Conservation (phyloP, 2,888 invertebrate genomes). For the Tipula unca region DNA sequence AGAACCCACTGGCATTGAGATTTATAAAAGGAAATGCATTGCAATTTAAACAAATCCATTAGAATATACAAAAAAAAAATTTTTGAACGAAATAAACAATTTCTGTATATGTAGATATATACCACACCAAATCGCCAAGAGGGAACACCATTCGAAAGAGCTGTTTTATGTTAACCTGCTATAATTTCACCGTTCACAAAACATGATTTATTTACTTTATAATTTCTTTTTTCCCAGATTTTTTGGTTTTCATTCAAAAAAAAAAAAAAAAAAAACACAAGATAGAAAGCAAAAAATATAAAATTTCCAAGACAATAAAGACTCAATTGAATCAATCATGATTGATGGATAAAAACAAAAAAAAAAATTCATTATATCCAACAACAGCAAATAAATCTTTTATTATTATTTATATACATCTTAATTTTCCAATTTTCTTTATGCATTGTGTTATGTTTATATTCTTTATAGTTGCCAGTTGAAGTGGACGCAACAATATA, state of each 20-base stretch:
- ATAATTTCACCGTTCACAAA: not conserved
- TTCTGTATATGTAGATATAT: too few species aligned
- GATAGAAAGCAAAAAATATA: not conserved
- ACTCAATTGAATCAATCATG: slow-evolving; percentile 14
- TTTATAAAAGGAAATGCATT: too few species aligned
- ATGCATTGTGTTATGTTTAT: not conserved
- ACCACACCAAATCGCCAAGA: not conserved
- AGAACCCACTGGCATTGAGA: too few species aligned
- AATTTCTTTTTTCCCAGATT: not conserved
- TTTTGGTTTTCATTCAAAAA: not conserved
- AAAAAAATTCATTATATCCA: not conserved
- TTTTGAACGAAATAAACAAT: too few species aligned
- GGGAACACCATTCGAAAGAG: not conserved
- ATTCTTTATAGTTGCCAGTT: not conserved
- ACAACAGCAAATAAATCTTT: not conserved
- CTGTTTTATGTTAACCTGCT: not conserved
- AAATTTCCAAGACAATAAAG: not conserved
- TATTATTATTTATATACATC: not conserved
- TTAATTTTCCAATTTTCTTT: not conserved
- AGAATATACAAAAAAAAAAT: too few species aligned
- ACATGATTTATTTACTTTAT: not conserved
- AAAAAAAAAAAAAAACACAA: not conserved
- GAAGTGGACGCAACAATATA: not conserved
- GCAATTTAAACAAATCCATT: too few species aligned
- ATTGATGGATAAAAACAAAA: not conserved